Evolutionary conservation across 1,140 invertebrate species (phyloP).

Genomic region (Hypsibius dujardini): DNA sequence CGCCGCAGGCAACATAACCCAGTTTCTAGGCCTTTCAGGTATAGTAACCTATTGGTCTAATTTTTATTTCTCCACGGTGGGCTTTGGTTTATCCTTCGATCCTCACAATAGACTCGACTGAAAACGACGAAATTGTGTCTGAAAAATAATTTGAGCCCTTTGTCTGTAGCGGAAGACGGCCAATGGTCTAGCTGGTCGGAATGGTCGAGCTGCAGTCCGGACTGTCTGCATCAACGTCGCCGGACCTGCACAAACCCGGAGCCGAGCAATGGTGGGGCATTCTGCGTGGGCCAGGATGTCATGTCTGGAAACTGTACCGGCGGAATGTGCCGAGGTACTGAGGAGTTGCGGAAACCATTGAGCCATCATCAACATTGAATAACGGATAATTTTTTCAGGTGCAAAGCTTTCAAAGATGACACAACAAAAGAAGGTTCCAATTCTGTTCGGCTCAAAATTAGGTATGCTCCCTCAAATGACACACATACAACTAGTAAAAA

Average conservation of each 20-base stretch:
- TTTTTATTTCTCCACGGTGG: constrained; percentile 23
- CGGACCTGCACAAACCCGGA: constrained; percentile 59
- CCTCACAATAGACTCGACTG: too few relatives aligned
- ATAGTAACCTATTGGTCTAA: constrained; percentile 24
- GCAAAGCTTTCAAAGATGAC: background rate
- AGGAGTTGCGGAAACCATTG: background rate
- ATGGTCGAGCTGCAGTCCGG: constrained; percentile 66
- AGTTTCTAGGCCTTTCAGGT: constrained; percentile 27
- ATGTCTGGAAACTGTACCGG: constrained; percentile 50
- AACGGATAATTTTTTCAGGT: too few relatives aligned
- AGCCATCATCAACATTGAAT: too few relatives aligned
- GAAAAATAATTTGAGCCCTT: too few relatives aligned
- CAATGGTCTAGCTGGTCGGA: constrained; percentile 72
- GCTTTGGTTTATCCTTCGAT: too few relatives aligned
- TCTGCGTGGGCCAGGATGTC: constrained; percentile 58
- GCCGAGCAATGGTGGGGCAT: constrained; percentile 57
- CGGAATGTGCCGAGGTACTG: constrained; percentile 40
- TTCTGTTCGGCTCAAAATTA: background rate
- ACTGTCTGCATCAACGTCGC: constrained; percentile 58
- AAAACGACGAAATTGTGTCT: too few relatives aligned
- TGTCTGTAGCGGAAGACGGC: constrained; percentile 43
- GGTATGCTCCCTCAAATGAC: background rate
- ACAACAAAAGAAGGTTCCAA: background rate
- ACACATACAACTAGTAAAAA: background rate
- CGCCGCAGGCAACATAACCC: constrained; percentile 14